Conservation (phyloP, 2,888 invertebrate species). For the Strigamia maritima region DNA sequence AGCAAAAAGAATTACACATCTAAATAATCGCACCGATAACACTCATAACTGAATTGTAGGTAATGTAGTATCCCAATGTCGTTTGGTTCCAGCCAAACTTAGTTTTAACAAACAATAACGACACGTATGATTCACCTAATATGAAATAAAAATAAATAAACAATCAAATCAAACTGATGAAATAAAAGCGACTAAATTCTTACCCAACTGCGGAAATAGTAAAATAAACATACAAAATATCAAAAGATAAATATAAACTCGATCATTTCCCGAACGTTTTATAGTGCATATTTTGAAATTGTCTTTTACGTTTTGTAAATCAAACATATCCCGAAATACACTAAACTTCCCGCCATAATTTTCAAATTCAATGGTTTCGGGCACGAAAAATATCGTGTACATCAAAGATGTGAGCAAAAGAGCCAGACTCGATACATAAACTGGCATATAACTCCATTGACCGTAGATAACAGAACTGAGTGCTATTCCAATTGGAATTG, state of each 20-base stretch:
- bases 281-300: background rate
- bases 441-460: conserved; percentile 47
- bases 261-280: background rate
- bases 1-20: background rate
- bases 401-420: conserved; percentile 49
- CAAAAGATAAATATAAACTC: background rate
- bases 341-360: background rate
- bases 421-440: conserved; percentile 50
- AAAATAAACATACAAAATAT: background rate
- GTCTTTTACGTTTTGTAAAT: background rate
- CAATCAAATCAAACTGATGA: background rate
- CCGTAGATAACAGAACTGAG: conserved; percentile 72
- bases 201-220: conserved; percentile 1
- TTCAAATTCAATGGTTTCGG: background rate
- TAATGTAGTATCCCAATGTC: background rate
- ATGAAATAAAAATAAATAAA: background rate
- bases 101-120: background rate
- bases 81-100: background rate
- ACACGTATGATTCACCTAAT: background rate
- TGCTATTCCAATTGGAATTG: conserved; percentile 65
- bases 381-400: conserved; percentile 49
- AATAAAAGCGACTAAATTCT: background rate
- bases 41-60: background rate
- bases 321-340: background rate
- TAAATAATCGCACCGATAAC: background rate